phyloP scores from a whole-genome alignment of 2,888 invertebrate species.

The Calliscelio sp. region DNA sequence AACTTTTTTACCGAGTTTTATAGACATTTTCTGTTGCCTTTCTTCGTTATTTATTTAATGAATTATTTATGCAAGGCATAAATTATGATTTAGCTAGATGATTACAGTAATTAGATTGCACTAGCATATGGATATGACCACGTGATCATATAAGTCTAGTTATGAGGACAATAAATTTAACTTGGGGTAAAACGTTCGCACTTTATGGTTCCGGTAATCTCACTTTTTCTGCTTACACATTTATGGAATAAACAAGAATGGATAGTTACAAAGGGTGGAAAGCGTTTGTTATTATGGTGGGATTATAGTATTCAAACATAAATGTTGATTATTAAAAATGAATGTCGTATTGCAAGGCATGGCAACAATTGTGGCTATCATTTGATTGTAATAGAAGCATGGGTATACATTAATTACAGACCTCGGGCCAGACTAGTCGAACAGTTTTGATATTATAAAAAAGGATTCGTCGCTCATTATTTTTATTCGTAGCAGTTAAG shows the following conservation, averaged over 20 bases:
- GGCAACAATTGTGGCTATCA: conserved; percentile 47
- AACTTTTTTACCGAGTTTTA: too few relatives aligned
- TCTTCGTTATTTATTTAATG: too few relatives aligned
- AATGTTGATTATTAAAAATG: conserved; percentile 66
- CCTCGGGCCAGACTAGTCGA: background rate
- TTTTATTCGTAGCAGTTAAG: conserved; percentile 52
- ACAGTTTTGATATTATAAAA: conserved; percentile 23
- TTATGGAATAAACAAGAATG: conserved; percentile 68
- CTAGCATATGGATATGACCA: conserved; percentile 22
- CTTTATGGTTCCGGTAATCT: conserved; percentile 63
- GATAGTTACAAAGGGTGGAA: conserved; percentile 62
- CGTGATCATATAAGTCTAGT: conserved; percentile 48
- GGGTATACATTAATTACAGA: conserved; percentile 35
- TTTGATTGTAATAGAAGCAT: conserved; percentile 32
- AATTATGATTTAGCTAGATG: conserved; percentile 27
- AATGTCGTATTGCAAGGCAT: conserved; percentile 38
- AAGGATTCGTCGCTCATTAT: conserved; percentile 32
- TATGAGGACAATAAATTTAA: conserved; percentile 53
- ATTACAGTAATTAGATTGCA: conserved; percentile 39
- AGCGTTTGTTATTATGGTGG: conserved; percentile 60
- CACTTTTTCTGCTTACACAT: conserved; percentile 67
- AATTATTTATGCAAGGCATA: too few relatives aligned
- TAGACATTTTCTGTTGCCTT: too few relatives aligned
- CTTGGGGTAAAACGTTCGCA: conserved; percentile 20
- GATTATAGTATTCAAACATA: conserved; percentile 60